Evolutionary conservation across 2,797 vertebrate genomes (phyloP).

Genomic region (Phaenicophaeus curvirostris): DNA sequence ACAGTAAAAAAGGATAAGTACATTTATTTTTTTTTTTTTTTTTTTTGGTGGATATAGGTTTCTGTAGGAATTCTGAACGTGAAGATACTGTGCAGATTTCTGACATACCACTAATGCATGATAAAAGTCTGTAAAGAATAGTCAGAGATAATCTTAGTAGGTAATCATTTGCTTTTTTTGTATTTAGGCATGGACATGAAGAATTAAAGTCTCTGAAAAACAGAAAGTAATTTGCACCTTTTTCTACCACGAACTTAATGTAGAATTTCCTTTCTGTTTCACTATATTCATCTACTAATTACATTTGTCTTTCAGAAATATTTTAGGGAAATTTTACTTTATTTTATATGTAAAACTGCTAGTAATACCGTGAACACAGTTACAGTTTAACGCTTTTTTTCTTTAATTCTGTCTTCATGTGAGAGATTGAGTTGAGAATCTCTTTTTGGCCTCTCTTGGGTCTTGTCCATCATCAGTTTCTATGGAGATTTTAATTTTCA

Average conservation of each 20-base stretch:
- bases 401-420: neutral
- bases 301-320: neutral
- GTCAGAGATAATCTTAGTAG: neutral
- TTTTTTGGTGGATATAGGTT: neutral
- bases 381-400: neutral
- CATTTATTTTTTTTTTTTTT: too few relatives aligned
- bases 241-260: neutral
- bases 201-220: neutral
- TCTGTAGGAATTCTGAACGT: neutral
- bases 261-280: neutral
- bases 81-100: neutral
- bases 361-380: neutral
- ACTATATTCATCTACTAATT: neutral
- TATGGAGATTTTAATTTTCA: constrained; percentile 1
- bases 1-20: neutral
- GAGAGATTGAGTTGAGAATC: neutral
- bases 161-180: neutral
- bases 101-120: neutral
- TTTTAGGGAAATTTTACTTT: neutral
- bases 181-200: neutral
- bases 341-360: neutral
- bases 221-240: neutral
- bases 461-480: neutral
- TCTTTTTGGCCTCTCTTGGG: neutral
- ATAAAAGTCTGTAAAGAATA: neutral